These are phyloP conservation scores for Zelleria hepariella DNA, from an alignment of 2,888 invertebrate species.

Conservation along the genomic window DNA sequence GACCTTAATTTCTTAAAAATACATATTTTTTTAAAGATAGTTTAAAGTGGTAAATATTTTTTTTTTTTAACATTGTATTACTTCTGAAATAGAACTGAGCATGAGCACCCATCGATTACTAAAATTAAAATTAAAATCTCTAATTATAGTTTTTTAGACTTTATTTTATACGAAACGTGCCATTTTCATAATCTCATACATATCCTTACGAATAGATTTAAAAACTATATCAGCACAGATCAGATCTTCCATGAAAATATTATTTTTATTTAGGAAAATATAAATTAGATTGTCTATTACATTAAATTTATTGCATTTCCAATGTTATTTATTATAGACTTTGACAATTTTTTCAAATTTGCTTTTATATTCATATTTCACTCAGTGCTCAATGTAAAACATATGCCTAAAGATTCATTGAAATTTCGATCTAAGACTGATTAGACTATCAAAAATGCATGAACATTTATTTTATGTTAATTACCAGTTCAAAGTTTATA, in stretches of 20 bases:
- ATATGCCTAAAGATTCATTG: conserved; percentile 8
- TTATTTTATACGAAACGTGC: conserved; percentile 20
- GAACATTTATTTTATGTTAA: conserved; percentile 9
- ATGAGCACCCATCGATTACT: conserved; percentile 7
- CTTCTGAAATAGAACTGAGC: background rate
- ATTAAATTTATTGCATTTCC: background rate
- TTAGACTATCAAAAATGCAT: conserved; percentile 43
- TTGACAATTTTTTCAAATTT: no score
- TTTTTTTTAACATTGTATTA: background rate
- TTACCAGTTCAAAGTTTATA: conserved; percentile 1
- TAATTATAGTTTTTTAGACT: conserved; percentile 13
- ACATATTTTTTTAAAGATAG: no score
- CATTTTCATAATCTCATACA: conserved; percentile 33
- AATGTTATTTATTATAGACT: background rate
- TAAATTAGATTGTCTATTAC: conserved; percentile 9
- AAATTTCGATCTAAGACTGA: conserved; percentile 65
- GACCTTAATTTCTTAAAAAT: no score
- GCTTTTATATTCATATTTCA: conserved; percentile 2
- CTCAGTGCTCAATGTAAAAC: conserved; percentile 2
- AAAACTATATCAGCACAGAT: conserved; percentile 7
- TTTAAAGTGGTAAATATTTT: no score
- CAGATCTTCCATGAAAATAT: background rate
- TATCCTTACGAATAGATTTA: conserved; percentile 25
- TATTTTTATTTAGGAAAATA: background rate
- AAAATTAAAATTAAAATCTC: no score